Evolutionary conservation across 2,113 vertebrate genomes (phyloP), one percentile per base, ranked within the genome.

Genomic region (Stegostoma tigrinum): DNA sequence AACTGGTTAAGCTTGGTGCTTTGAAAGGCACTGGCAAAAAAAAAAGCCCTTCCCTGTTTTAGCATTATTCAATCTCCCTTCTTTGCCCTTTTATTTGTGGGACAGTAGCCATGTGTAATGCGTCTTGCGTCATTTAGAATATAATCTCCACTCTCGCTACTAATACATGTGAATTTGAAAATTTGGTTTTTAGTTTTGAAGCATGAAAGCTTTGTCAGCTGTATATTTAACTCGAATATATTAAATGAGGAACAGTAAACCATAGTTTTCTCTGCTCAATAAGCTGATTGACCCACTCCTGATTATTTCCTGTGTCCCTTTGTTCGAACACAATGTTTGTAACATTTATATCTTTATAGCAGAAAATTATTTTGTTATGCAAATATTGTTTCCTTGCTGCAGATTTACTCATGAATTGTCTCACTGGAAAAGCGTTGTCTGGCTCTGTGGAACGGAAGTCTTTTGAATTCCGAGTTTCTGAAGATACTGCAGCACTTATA

Each of bases 361-460:
- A 15, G 38, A 91, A 91, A 21, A 48, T 66, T n/a, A 4, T 83
- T 83, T 2, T 78, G 19, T 90, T n/a, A 55, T 64, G 89, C 30
- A 93, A 38, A 23, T n/a, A 38, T 38, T n/a, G 66, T 96, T 24
- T 64, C 83, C 52, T 85, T 67, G 10, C 52, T 64, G 30, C 86
- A 98, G 98, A 98, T 91, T 97, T 96, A 0, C 96, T 96, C 93
- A 97, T 97, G 96, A 93, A 96, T 17, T 97, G 97, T 97, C 96
- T 98, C 91, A 97, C 97, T 0, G 98, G 98, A 83, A 97, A 97
- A 0, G 97, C 98, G 24, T 96, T 98, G 55, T 96, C 97, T 96
- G 97, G 97, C 66, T 97, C 96, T 64, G 96, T 96, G n/a, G 97
- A 98, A 48, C 96, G 96, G 95, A 96, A 97, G 83, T 96, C 98